These are phyloP conservation scores for Syngnathus scovelli DNA, from an alignment of 2,113 vertebrate species.

Conservation along the genomic window DNA sequence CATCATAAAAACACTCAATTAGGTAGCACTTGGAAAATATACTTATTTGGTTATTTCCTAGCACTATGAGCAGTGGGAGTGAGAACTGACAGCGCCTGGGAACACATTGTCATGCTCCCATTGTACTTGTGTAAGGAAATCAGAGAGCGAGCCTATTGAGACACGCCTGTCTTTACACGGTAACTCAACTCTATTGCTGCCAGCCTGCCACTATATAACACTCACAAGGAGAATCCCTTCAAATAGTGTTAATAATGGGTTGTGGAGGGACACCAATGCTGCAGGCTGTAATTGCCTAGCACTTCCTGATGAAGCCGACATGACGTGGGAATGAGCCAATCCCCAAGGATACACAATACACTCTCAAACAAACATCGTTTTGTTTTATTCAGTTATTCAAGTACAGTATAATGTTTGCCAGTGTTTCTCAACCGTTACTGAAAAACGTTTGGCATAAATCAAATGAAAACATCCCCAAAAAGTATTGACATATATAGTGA, in stretches of 20 bases:
- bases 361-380: background rate
- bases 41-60: background rate
- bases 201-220: constrained; percentile 45
- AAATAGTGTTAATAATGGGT: constrained; percentile 48
- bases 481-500: too few relatives aligned
- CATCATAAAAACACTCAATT: background rate
- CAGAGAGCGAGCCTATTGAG: constrained; percentile 48
- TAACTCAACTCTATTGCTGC: constrained; percentile 62
- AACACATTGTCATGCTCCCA: constrained; percentile 29
- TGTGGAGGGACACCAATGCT: constrained; percentile 60
- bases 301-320: constrained; percentile 59
- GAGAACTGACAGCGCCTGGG: constrained; percentile 43
- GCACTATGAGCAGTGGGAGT: constrained; percentile 14
- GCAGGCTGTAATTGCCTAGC: constrained; percentile 56
- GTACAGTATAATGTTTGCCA: too few relatives aligned
- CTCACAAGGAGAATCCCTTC: constrained; percentile 52
- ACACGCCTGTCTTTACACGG: constrained; percentile 53
- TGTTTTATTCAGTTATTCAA: background rate
- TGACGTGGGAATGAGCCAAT: constrained; percentile 51
- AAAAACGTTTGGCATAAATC: too few relatives aligned
- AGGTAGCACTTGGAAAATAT: background rate
- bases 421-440: too few relatives aligned
- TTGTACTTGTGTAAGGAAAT: constrained; percentile 62
- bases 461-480: too few relatives aligned
- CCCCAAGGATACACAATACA: background rate